These are phyloP conservation scores for Caenorhabditis briggsae DNA, from an alignment of 1,140 invertebrate species.

Conservation along the genomic window DNA sequence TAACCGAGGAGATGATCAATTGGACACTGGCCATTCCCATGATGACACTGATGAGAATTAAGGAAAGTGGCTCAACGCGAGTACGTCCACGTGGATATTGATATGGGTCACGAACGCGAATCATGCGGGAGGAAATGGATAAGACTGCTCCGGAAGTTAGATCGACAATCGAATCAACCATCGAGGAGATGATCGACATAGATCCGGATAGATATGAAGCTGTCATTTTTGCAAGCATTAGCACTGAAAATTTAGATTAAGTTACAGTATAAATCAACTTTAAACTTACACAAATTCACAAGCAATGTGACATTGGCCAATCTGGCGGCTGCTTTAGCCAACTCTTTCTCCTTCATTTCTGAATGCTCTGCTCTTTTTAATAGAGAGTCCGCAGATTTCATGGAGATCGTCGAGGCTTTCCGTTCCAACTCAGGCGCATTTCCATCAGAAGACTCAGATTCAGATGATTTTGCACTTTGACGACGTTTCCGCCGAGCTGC, in stretches of 20 bases:
- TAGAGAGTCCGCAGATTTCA: neutral
- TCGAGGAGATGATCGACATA: slow-evolving; percentile 80
- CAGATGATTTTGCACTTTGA: neutral
- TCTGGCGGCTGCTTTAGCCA: slow-evolving; percentile 54
- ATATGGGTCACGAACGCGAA: slow-evolving; percentile 79
- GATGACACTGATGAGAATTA: slow-evolving; percentile 78
- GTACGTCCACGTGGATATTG: slow-evolving; percentile 80
- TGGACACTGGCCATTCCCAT: slow-evolving; percentile 79
- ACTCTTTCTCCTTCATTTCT: slow-evolving; percentile 19
- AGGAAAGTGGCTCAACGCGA: slow-evolving; percentile 79
- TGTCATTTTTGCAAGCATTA: slow-evolving; percentile 75
- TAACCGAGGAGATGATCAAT: slow-evolving; percentile 78
- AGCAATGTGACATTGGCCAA: slow-evolving; percentile 74
- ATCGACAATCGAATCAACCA: slow-evolving; percentile 80
- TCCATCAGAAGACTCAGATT: neutral
- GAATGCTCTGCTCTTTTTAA: neutral
- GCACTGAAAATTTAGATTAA: neutral
- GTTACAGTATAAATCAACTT: too few relatives aligned
- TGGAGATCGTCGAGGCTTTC: slow-evolving; percentile 13
- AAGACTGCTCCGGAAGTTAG: slow-evolving; percentile 78
- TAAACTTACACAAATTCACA: slow-evolving; percentile 75
- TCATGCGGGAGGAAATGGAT: slow-evolving; percentile 78
- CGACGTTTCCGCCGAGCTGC: slow-evolving; percentile 48
- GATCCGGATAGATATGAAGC: slow-evolving; percentile 79
- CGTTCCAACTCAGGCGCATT: neutral